Conservation (phyloP, 2,113 vertebrate species). For the Protobothrops flavoviridis region DNA sequence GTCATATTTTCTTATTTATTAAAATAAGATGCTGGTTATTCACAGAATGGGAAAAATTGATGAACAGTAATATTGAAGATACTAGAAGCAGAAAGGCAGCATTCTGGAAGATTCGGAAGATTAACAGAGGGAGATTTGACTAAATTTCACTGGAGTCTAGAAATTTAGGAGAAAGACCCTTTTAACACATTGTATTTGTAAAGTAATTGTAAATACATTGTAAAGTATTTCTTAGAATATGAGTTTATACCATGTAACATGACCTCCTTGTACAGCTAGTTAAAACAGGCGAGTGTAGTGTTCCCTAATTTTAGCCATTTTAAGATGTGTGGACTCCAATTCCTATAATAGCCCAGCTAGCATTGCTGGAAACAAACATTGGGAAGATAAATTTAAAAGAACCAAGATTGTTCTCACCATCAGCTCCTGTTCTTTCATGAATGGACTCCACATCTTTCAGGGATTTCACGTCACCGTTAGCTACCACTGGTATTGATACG, state of each 20-base stretch:
- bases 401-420: constrained; percentile 76
- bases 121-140: neutral
- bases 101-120: neutral
- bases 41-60: neutral
- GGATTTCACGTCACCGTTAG: constrained; percentile 91
- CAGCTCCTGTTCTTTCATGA: constrained; percentile 81
- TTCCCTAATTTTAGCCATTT: neutral
- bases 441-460: constrained; percentile 84
- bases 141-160: neutral
- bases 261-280: neutral
- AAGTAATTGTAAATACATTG: too few relatives aligned
- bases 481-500: constrained; percentile 86
- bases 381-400: neutral
- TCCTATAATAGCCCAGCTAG: neutral
- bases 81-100: neutral
- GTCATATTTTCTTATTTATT: neutral
- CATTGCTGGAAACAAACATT: neutral
- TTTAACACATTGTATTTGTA: neutral
- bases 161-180: neutral
- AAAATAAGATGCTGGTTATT: neutral
- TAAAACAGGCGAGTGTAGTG: neutral
- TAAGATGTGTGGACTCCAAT: neutral
- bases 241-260: neutral
- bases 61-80: neutral
- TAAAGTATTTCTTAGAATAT: neutral